Conservation (phyloP, 2,797 vertebrate species). For the Gallinago solitaria region DNA sequence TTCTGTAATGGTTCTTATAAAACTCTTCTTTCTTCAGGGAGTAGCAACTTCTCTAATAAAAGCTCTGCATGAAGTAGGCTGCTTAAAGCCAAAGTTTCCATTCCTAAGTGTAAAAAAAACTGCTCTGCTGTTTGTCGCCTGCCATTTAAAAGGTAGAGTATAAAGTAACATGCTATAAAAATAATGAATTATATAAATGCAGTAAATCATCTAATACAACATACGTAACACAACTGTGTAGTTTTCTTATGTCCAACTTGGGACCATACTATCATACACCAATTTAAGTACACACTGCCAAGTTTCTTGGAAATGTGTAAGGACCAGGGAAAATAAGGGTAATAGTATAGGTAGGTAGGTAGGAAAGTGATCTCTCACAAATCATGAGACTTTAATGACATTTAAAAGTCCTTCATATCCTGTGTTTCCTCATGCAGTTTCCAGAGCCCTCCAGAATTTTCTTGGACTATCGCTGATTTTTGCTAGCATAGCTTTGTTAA, state of each 20-base stretch:
- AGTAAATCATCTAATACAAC: not conserved
- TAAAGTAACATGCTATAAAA: not conserved
- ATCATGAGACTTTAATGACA: not conserved
- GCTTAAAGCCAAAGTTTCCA: constrained; percentile 93
- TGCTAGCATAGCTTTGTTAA: not conserved
- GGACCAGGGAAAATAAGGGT: not conserved
- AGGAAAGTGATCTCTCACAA: not conserved
- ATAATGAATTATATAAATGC: not conserved
- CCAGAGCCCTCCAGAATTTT: not conserved
- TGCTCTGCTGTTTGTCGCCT: constrained; percentile 87
- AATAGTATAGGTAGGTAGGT: not conserved
- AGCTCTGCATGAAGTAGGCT: constrained; percentile 91
- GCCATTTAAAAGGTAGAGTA: constrained; percentile 91
- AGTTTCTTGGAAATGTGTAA: not conserved
- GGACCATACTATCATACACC: not conserved
- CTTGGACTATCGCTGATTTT: not conserved
- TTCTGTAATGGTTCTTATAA: not conserved
- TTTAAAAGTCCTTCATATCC: not conserved
- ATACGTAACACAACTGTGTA: not conserved
- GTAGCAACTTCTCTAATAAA: constrained; percentile 88
- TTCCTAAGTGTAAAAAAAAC: constrained; percentile 87
- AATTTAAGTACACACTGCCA: not conserved
- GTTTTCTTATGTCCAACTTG: not conserved
- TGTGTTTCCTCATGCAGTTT: not conserved
- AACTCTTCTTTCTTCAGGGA: constrained; percentile 78